Base-by-base conservation (phyloP, 2,797 vertebrate species). In the Loriculus beryllinus region DNA sequence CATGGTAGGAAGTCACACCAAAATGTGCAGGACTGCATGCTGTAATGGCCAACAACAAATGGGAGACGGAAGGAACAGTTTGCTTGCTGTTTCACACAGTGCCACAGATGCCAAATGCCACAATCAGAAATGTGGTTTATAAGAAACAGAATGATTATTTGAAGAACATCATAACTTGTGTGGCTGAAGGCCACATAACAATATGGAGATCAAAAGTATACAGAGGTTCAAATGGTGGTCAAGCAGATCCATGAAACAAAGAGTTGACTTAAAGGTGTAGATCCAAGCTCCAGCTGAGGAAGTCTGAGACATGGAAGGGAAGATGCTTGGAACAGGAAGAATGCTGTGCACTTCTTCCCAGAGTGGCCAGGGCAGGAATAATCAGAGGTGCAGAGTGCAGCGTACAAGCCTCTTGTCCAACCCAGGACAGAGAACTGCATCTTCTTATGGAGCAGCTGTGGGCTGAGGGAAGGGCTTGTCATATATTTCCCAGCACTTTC, bases 161-260 rank as follows among this genome's bases (percentile, higher is more conserved):
- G 15, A 88, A 88, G 40, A 26, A 26, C 13, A 16, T 82, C 12
- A 11, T 37, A 78, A 75, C 48, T 45, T 68, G 25, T 64, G 57
- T 25, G 25, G 48, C 20, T 78, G 18, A 8, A 2, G 31, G 43
- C n/a, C 51, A 16, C 33, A 14, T n/a, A 76, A 62, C 11, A 19
- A 28, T 29, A 20, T 39, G 28, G 78, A 82, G 17, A 21, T 65
- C 33, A 72, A 26, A 84, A 57, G 23, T 31, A 23, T 7, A 28
- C 21, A 29, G 52, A 9, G 40, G 26, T 67, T 83, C 65, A 64
- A 64, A 28, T 0, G 0, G 33, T 10, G 6, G 26, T 29, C 57
- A 70, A 78, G 56, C 10, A 17, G 7, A 49, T 29, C 62, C 37
- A 56, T 0, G 0, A 64, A 74, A 54, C 2, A 1, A 42, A 74